Percentiles rank a stretch among this genome's conserved stretches.
Conservation (phyloP, 2,888 invertebrate species). For the Xanthia icteritia region DNA sequence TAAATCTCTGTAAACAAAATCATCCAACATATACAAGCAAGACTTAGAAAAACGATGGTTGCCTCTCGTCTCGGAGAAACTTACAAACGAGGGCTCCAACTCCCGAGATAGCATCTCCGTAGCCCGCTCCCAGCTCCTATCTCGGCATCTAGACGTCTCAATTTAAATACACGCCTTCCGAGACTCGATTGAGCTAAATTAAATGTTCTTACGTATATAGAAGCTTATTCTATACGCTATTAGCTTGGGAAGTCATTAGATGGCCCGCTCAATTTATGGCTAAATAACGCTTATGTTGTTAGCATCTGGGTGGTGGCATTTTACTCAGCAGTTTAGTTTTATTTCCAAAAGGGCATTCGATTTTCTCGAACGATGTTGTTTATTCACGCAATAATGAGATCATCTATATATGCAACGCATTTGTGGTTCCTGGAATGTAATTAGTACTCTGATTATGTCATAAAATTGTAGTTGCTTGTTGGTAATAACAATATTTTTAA, state of each 20-base stretch:
- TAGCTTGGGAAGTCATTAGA: constrained; percentile 65
- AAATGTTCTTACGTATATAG: constrained; percentile 68
- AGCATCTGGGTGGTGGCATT: constrained; percentile 61
- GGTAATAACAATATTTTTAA: constrained; percentile 52
- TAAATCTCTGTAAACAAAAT: constrained; percentile 42
- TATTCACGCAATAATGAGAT: constrained; percentile 50
- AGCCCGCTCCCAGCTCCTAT: constrained; percentile 79
- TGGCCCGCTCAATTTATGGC: constrained; percentile 60
- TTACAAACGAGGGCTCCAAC: constrained; percentile 70
- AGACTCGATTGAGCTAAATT: constrained; percentile 74
- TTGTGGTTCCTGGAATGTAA: constrained; percentile 48
- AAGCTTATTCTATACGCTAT: constrained; percentile 65
- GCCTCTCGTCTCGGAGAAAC: constrained; percentile 65
- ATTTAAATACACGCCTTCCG: constrained; percentile 82
- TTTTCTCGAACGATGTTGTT: constrained; percentile 48
- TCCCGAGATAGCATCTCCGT: constrained; percentile 78
- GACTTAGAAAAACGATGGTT: constrained; percentile 61
- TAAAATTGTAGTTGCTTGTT: constrained; percentile 38
- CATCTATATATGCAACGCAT: constrained; percentile 46
- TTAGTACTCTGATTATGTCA: constrained; percentile 43
- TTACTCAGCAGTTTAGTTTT: constrained; percentile 54
- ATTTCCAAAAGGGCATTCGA: constrained; percentile 45
- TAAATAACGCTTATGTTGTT: constrained; percentile 56
- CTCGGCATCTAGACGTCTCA: constrained; percentile 86
- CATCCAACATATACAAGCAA: constrained; percentile 19